Conservation (phyloP, 2,888 invertebrate species). For the Perithous albicinctus region DNA sequence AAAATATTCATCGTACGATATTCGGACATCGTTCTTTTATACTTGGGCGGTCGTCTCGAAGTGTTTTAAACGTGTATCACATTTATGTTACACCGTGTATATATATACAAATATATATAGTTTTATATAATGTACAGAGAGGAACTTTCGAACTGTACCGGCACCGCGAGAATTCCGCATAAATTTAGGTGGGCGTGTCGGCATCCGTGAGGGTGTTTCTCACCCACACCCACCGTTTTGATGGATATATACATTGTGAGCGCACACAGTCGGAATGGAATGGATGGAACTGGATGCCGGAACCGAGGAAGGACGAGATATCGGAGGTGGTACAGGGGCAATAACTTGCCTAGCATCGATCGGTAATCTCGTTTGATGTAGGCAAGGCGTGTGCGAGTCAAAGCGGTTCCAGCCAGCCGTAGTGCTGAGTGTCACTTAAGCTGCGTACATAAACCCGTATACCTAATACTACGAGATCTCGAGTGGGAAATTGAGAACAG, state of each 20-base stretch:
- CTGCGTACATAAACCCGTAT: constrained; percentile 11
- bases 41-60: too few species aligned
- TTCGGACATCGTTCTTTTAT: too few species aligned
- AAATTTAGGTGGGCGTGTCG: constrained; percentile 61
- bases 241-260: constrained; percentile 9
- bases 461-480: neutral
- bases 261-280: neutral
- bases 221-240: constrained; percentile 8
- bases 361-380: constrained; percentile 54
- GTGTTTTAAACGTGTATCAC: too few species aligned
- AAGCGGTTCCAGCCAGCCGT: constrained; percentile 2
- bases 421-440: constrained; percentile 32
- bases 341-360: constrained; percentile 43
- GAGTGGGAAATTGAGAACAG: constrained; percentile 15
- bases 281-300: constrained; percentile 8
- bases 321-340: constrained; percentile 14
- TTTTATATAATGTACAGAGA: constrained; percentile 25
- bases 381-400: constrained; percentile 2
- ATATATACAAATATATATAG: constrained; percentile 4
- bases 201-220: constrained; percentile 45
- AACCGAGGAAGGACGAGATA: constrained; percentile 2
- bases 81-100: too few species aligned
- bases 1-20: too few species aligned
- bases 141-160: constrained; percentile 8
- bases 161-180: constrained; percentile 60